Evolutionary conservation across 2,888 invertebrate species (phyloP).

Genomic region (Theretra japonica): DNA sequence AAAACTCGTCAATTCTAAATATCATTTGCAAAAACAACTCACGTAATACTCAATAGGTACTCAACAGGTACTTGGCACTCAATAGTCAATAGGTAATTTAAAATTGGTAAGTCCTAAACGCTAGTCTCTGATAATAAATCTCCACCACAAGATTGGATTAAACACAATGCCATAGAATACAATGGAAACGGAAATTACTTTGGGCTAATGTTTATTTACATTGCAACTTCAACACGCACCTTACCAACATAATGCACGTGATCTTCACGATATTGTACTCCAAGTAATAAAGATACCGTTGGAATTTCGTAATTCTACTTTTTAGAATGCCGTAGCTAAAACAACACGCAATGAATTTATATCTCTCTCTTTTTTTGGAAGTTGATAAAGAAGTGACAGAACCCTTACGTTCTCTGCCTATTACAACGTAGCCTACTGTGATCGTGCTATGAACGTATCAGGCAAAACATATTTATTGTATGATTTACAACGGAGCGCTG

Average conservation of each 20-base stretch:
- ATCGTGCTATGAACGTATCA: too few species aligned
- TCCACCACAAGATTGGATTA: neutral
- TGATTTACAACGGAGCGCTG: too few species aligned
- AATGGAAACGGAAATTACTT: neutral
- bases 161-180: neutral
- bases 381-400: neutral
- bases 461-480: too few species aligned
- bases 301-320: conserved; percentile 28
- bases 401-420: neutral
- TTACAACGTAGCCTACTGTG: too few species aligned
- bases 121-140: neutral
- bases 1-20: too few species aligned
- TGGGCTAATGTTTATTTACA: conserved; percentile 36
- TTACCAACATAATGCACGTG: conserved; percentile 36
- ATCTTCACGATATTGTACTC: conserved; percentile 36
- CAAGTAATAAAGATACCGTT: conserved; percentile 38
- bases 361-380: too few species aligned
- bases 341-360: neutral
- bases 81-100: neutral
- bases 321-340: neutral
- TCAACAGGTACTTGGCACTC: too few species aligned
- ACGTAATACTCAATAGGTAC: too few species aligned
- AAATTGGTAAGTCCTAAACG: neutral
- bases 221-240: conserved; percentile 38
- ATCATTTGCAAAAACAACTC: too few species aligned